These are phyloP conservation scores for Lithosia quadra DNA, from an alignment of 2,888 invertebrate genomes.

Conservation along the genomic window DNA sequence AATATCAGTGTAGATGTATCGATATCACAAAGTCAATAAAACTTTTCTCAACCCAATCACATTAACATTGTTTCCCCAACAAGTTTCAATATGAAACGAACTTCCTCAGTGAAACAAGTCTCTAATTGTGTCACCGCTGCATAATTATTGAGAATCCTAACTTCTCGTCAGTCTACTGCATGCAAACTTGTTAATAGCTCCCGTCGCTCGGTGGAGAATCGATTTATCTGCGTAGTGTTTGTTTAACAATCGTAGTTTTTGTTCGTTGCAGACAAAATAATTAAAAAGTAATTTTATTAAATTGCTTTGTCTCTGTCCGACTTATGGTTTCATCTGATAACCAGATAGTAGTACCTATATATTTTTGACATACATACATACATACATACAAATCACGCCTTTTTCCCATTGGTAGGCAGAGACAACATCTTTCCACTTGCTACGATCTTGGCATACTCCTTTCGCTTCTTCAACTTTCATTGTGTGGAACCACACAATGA, in stretches of 20 bases:
- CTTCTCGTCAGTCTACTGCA: not conserved
- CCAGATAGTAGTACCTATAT: no score
- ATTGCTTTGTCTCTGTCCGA: not conserved
- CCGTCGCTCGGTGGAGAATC: not conserved
- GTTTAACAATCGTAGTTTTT: not conserved
- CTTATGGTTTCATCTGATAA: no score
- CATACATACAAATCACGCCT: no score
- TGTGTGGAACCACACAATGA: no score
- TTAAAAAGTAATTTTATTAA: not conserved
- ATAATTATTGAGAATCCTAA: not conserved
- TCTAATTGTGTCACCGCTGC: not conserved
- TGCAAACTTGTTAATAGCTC: not conserved
- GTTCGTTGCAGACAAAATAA: not conserved
- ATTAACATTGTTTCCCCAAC: not conserved
- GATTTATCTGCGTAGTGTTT: constrained; percentile 3
- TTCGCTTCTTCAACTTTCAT: no score
- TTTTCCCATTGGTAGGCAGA: no score
- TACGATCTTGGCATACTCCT: no score
- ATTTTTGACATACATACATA: no score
- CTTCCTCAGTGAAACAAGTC: not conserved
- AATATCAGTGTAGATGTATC: not conserved
- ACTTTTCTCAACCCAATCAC: not conserved
- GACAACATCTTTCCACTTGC: no score
- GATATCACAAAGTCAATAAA: not conserved
- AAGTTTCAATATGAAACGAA: not conserved